Conservation (phyloP, 2,888 invertebrate species). For the Theretra japonica region DNA sequence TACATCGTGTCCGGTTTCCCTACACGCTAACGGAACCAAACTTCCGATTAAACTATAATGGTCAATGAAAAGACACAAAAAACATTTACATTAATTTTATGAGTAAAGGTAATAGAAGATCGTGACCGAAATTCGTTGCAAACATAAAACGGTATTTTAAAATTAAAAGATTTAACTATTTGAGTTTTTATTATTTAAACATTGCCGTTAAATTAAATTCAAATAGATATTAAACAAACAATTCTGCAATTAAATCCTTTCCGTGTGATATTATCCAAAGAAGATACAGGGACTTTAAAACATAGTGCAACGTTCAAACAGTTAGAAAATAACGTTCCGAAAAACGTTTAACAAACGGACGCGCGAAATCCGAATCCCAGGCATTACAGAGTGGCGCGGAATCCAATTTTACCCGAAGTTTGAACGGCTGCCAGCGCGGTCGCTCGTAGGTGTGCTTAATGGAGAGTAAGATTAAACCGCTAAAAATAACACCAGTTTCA, state of each 20-base stretch:
- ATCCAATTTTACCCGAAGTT: conserved; percentile 80
- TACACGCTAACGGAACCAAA: conserved; percentile 1
- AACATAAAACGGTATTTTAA: no score
- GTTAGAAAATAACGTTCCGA: conserved; percentile 31
- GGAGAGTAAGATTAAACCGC: conserved; percentile 80
- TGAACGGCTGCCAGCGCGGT: conserved; percentile 74
- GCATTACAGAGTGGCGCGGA: conserved; percentile 54
- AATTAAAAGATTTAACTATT: no score
- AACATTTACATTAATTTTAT: no score
- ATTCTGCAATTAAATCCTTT: neutral
- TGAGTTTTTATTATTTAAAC: no score
- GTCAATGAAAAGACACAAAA: neutral
- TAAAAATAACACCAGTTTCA: conserved; percentile 73
- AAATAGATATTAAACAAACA: no score
- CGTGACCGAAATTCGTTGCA: no score
- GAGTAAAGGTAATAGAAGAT: no score
- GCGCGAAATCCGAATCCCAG: conserved; percentile 59
- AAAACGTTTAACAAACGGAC: conserved; percentile 41
- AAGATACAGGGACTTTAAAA: no score
- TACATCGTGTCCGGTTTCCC: conserved; percentile 23
- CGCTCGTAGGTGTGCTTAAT: conserved; percentile 74
- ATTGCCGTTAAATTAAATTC: no score
- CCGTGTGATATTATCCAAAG: neutral
- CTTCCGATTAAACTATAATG: conserved; percentile 9
- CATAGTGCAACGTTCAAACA: neutral